These are phyloP conservation scores for Ctenochaetus hawaiiensis DNA, from an alignment of 2,797 vertebrate genomes.

Conservation along the genomic window DNA sequence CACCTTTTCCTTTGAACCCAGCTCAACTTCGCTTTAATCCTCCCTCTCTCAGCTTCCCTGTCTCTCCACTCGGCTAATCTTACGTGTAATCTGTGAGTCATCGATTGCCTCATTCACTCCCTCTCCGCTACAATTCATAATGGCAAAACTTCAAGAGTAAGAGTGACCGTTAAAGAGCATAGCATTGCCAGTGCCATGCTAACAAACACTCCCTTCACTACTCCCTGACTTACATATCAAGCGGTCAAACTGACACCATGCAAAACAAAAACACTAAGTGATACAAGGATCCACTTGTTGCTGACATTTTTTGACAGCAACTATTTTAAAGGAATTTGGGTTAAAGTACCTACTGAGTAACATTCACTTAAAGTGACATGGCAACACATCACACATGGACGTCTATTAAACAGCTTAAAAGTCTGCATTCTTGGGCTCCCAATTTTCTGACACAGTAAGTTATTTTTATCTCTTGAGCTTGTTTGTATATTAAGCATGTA, in stretches of 20 bases:
- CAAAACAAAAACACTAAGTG: neutral
- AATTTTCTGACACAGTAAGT: constrained; percentile 32
- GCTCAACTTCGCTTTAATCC: constrained; percentile 39
- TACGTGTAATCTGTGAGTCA: constrained; percentile 60
- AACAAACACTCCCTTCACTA: neutral
- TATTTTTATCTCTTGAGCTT: constrained; percentile 38
- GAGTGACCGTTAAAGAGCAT: constrained; percentile 7
- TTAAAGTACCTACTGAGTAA: neutral
- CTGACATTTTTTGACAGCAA: neutral
- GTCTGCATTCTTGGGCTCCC: constrained; percentile 2
- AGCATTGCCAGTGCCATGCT: neutral
- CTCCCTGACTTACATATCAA: neutral
- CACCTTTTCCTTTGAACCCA: constrained; percentile 30
- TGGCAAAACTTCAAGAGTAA: constrained; percentile 23
- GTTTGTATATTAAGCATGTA: constrained; percentile 26
- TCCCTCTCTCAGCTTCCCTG: constrained; percentile 4
- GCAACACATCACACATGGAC: neutral
- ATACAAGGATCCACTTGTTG: neutral
- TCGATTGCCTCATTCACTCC: constrained; percentile 53
- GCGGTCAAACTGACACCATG: neutral
- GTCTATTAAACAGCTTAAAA: constrained; percentile 15
- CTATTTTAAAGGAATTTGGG: neutral
- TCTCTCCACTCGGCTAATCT: constrained; percentile 44
- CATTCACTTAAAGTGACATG: neutral
- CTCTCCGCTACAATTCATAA: constrained; percentile 23